Evolutionary conservation across 1,140 invertebrate species (phyloP).

Genomic region (Drosophila sulfurigaster): DNA sequence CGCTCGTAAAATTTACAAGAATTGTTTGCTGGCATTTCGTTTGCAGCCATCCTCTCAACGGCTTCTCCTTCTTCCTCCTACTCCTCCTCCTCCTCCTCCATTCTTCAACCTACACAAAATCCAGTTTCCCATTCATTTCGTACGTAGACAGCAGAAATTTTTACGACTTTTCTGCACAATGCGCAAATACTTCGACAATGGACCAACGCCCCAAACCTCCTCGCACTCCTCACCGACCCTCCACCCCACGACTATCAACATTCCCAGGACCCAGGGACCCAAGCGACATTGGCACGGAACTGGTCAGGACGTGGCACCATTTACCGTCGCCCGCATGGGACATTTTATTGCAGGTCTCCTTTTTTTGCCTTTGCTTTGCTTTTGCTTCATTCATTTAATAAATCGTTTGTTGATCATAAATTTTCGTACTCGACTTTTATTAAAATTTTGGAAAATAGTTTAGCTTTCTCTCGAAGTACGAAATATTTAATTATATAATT

Average conservation of each 20-base stretch:
- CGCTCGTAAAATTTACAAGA: conserved; percentile 84
- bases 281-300: conserved; percentile 8
- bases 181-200: conserved; percentile 79
- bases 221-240: background rate
- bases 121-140: conserved; percentile 66
- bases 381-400: conserved; percentile 58
- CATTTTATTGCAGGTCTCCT: conserved; percentile 65
- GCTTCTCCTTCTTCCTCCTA: no score
- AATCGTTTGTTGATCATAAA: conserved; percentile 79
- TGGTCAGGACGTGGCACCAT: conserved; percentile 36
- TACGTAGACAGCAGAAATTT: conserved; percentile 80
- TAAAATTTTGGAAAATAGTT: conserved; percentile 53
- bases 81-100: background rate
- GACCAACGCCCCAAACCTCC: conserved; percentile 46
- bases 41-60: conserved; percentile 22
- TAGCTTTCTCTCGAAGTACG: background rate
- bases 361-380: conserved; percentile 30
- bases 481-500: background rate
- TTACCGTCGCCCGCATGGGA: conserved; percentile 34
- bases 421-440: conserved; percentile 59
- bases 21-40: conserved; percentile 67
- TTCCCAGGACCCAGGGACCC: background rate
- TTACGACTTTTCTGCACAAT: conserved; percentile 82
- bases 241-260: background rate
- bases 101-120: conserved; percentile 22